Evolutionary conservation across 2,888 invertebrate genomes (phyloP).

Genomic region (Drosophila barbarae): DNA sequence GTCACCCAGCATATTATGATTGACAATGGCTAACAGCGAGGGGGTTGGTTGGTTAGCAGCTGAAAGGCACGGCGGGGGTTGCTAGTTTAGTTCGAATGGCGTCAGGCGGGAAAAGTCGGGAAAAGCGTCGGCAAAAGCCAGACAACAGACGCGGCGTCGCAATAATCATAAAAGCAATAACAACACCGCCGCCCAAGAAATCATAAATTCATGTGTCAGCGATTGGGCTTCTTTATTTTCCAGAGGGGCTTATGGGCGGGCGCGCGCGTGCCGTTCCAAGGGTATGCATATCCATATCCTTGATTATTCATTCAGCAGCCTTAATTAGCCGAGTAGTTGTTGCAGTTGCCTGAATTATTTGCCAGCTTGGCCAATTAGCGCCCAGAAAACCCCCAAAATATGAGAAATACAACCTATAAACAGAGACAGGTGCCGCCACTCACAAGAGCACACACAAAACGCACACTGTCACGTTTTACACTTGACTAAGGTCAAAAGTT

Average conservation of each 20-base stretch:
- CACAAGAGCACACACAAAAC: constrained; percentile 2
- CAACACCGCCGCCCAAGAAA: constrained; percentile 35
- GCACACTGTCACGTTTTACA: constrained; percentile 61
- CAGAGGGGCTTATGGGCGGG: neutral
- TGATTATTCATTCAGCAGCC: constrained; percentile 46
- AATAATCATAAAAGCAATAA: constrained; percentile 68
- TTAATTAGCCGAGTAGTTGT: constrained; percentile 46
- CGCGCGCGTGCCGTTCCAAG: neutral
- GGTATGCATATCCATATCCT: constrained; percentile 3
- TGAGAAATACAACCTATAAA: neutral
- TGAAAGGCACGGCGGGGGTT: constrained; percentile 18
- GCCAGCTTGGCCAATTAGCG: constrained; percentile 56
- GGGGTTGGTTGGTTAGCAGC: constrained; percentile 7
- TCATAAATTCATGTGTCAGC: constrained; percentile 54
- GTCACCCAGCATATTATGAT: constrained; percentile 44
- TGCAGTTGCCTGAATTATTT: constrained; percentile 66
- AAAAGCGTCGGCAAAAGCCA: constrained; percentile 41
- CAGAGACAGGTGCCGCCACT: constrained; percentile 25
- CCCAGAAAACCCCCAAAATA: constrained; percentile 49
- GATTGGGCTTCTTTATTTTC: constrained; percentile 18
- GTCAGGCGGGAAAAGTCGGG: constrained; percentile 52
- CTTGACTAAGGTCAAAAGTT: constrained; percentile 72
- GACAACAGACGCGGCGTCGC: constrained; percentile 71
- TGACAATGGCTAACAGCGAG: constrained; percentile 50
- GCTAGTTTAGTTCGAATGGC: constrained; percentile 31